Percentiles rank a stretch among this genome's conserved stretches.
Evolutionary conservation across 2,797 vertebrate genomes (phyloP).

Genomic region (Champsocephalus esox): DNA sequence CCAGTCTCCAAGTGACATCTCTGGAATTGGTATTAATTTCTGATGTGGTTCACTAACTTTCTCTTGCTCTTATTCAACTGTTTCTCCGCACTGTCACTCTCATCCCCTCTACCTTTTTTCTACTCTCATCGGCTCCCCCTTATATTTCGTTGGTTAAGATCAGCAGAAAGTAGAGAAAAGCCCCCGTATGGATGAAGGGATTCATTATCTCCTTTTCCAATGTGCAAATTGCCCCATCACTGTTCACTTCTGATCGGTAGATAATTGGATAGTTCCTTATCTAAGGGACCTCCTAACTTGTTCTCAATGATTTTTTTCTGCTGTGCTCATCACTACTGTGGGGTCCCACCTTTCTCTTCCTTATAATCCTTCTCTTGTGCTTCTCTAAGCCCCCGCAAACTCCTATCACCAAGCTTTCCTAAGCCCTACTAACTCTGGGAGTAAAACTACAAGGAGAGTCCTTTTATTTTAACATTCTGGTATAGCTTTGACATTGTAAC

Average conservation of each 20-base stretch:
- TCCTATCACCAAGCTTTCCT: not conserved
- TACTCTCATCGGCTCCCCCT: not conserved
- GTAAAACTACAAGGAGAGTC: not conserved
- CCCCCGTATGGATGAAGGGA: conserved; percentile 41
- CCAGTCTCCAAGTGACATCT: not conserved
- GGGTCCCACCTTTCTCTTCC: conserved; percentile 10
- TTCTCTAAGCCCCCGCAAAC: not conserved
- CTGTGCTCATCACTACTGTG: conserved; percentile 38
- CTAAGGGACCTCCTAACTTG: conserved; percentile 51
- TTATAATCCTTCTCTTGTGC: conserved; percentile 24
- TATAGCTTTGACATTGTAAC: not conserved
- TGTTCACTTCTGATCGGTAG: conserved; percentile 59
- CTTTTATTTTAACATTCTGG: not conserved
- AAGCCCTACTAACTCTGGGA: not conserved
- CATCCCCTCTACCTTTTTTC: not conserved
- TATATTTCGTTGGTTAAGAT: conserved; percentile 20
- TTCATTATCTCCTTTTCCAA: conserved; percentile 54
- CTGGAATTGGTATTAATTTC: conserved; percentile 20
- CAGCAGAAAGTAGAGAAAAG: conserved; percentile 34
- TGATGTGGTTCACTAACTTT: conserved; percentile 46
- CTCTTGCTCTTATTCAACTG: conserved; percentile 18
- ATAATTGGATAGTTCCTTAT: conserved; percentile 68
- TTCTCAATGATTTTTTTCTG: conserved; percentile 45
- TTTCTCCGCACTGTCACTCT: conserved; percentile 5
- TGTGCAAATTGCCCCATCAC: conserved; percentile 58